phyloP scores from a whole-genome alignment of 2,113 vertebrate species.

The Phrynocephalus versicolor region DNA sequence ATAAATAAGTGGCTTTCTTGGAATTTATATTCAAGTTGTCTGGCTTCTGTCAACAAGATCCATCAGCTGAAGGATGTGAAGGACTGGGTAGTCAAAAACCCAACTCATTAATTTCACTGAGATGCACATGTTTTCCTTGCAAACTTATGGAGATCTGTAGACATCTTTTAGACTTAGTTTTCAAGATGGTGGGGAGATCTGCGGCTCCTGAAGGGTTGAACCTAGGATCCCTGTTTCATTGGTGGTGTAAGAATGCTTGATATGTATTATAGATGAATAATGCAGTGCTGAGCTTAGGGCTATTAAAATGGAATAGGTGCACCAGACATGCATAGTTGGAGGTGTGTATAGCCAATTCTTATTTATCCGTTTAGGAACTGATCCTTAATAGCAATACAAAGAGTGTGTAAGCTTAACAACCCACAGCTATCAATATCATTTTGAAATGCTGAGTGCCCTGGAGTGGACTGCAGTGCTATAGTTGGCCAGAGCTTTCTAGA shows the following conservation, averaged over 20 bases:
- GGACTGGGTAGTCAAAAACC: constrained; percentile 1
- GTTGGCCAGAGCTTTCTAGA: too few relatives aligned
- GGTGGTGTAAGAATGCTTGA: too few relatives aligned
- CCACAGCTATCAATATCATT: background rate
- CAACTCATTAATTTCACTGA: background rate
- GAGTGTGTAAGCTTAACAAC: background rate
- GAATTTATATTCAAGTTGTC: constrained; percentile 47
- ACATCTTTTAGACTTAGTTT: constrained; percentile 1
- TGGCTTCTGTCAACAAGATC: constrained; percentile 36
- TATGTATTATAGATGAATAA: too few relatives aligned
- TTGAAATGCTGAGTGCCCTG: background rate
- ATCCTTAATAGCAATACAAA: background rate
- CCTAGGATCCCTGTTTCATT: background rate
- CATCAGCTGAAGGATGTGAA: background rate
- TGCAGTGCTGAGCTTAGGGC: too few relatives aligned
- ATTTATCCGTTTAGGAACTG: background rate
- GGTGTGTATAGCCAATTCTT: background rate
- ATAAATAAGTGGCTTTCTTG: constrained; percentile 63
- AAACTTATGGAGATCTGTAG: background rate
- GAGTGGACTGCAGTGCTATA: background rate
- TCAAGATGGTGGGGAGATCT: background rate
- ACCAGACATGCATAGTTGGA: too few relatives aligned
- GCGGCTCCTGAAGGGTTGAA: background rate
- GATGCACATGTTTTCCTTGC: constrained; percentile 9
- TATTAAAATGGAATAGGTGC: too few relatives aligned